phyloP scores from a whole-genome alignment of 2,888 invertebrate species.

The Dynastes maya region DNA sequence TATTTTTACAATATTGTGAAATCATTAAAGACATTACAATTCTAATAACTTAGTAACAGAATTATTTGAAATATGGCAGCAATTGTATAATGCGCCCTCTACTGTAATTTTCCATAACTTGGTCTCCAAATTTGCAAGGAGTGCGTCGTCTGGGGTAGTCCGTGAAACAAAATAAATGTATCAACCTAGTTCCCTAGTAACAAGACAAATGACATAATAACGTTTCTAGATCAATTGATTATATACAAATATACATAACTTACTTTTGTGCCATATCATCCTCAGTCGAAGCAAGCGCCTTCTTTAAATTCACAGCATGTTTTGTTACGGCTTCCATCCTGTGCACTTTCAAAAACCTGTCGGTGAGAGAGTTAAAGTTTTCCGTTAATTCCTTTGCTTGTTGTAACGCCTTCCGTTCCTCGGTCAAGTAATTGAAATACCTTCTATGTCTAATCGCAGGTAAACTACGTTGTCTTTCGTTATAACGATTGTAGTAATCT shows the following conservation, averaged over 20 bases:
- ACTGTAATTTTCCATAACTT: too few species aligned
- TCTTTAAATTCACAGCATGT: slow-evolving; percentile 1
- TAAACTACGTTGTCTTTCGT: neutral
- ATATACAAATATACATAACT: slow-evolving; percentile 6
- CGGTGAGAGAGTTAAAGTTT: slow-evolving; percentile 53
- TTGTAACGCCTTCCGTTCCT: slow-evolving; percentile 51
- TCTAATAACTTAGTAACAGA: too few species aligned
- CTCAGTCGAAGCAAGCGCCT: slow-evolving; percentile 1
- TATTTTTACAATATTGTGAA: too few species aligned
- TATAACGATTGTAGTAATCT: slow-evolving; percentile 3
- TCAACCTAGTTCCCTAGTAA: too few species aligned
- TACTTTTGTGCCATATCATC: slow-evolving; percentile 29
- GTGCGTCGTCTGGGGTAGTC: too few species aligned
- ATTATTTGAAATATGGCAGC: too few species aligned
- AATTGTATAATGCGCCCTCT: too few species aligned
- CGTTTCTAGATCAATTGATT: too few species aligned
- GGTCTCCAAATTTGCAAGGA: too few species aligned
- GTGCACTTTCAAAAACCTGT: slow-evolving; percentile 36
- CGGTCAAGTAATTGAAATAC: slow-evolving; percentile 33
- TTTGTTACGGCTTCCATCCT: neutral
- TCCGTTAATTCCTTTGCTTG: slow-evolving; percentile 54
- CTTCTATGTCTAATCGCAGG: neutral
- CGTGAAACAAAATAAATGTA: too few species aligned
- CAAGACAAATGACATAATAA: too few species aligned
- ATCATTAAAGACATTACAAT: too few species aligned